A percentile compares a stretch with the other conserved stretches of the same genome.
Evolutionary conservation across 2,888 invertebrate species (phyloP).

Genomic region (Spodoptera picta): DNA sequence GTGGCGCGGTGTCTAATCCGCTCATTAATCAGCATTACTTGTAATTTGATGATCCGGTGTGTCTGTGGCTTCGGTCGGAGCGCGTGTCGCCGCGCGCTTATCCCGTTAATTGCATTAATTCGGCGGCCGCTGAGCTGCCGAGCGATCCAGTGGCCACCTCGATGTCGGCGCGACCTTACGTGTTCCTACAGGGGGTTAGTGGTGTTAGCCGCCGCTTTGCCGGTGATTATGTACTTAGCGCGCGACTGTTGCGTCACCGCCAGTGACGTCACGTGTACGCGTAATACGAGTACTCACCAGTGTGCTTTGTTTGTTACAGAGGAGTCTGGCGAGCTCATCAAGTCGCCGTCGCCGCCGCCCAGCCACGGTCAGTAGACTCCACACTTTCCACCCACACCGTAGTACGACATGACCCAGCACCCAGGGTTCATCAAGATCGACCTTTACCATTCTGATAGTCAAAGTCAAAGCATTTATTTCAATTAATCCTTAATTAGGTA

Average conservation of each 20-base stretch:
- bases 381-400: neutral
- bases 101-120: conserved; percentile 67
- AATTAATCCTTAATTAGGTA: no score
- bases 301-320: conserved; percentile 74
- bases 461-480: no score
- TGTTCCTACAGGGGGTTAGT: conserved; percentile 13
- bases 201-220: conserved; percentile 7
- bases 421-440: no score
- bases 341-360: conserved; percentile 93
- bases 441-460: no score
- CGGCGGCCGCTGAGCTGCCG: conserved; percentile 46
- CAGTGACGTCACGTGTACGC: no score
- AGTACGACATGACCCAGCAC: no score
- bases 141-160: conserved; percentile 43
- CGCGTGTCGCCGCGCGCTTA: conserved; percentile 44
- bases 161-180: neutral
- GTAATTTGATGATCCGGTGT: conserved; percentile 52
- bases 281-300: no score
- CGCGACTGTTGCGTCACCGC: neutral
- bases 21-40: conserved; percentile 53
- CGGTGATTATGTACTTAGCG: conserved; percentile 9
- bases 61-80: conserved; percentile 47
- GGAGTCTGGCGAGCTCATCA: conserved; percentile 90
- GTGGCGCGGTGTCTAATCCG: conserved; percentile 23
- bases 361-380: conserved; percentile 90